A percentile compares a stretch with the other conserved stretches of the same genome.
Conservation (phyloP, 2,113 vertebrate genomes). For the Halcyon malimbica region DNA sequence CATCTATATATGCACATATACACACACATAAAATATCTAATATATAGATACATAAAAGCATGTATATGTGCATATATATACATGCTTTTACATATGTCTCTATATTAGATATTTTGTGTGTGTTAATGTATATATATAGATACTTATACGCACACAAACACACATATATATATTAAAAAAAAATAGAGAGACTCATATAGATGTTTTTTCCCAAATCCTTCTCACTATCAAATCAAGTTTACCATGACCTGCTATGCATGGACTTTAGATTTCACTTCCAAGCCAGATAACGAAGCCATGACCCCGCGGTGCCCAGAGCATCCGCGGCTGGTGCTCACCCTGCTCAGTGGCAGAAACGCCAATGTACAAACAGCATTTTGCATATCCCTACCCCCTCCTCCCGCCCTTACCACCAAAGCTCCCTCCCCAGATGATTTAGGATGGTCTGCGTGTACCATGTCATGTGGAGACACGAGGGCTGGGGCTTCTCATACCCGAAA, state of each 20-base stretch:
- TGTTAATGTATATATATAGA: background rate
- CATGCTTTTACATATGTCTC: background rate
- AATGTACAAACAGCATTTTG: background rate
- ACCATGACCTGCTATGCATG: background rate
- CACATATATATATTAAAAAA: background rate
- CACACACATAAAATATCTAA: too few relatives aligned
- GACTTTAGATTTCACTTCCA: background rate
- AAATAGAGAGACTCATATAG: background rate
- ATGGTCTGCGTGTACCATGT: accelerated
- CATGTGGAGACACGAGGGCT: background rate
- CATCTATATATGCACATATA: too few relatives aligned
- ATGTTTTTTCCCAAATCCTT: background rate
- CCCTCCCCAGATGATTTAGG: background rate
- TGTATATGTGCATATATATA: background rate
- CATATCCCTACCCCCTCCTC: background rate
- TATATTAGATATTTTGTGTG: background rate
- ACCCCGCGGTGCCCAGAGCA: background rate
- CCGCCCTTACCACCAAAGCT: background rate
- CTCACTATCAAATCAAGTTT: background rate
- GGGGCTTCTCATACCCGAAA: background rate
- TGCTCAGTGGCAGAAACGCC: background rate
- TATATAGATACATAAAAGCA: too few relatives aligned
- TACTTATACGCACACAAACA: too few relatives aligned
- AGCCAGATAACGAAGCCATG: background rate
- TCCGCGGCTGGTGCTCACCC: accelerated